phyloP scores from a whole-genome alignment of 2,888 invertebrate species.

The Drosophila paucipuncta region DNA sequence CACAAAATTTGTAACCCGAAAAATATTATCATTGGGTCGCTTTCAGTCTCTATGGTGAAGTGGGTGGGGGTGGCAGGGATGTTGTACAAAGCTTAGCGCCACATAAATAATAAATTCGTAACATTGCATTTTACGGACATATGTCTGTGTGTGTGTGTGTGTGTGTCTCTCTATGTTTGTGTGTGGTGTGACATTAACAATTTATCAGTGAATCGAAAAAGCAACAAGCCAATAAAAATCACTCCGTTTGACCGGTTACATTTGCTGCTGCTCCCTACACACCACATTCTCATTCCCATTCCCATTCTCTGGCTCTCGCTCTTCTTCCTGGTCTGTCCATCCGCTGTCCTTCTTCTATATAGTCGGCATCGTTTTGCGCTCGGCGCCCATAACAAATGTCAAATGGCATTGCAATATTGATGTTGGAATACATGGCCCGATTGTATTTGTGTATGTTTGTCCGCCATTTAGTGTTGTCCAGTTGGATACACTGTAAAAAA shows the following conservation, averaged over 20 bases:
- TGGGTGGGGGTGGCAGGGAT: neutral
- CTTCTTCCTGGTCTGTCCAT: neutral
- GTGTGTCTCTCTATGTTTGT: conserved; percentile 20
- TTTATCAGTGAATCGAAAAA: conserved; percentile 79
- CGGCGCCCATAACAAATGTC: conserved; percentile 61
- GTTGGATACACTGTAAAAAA: conserved; percentile 10
- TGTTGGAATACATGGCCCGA: conserved; percentile 64
- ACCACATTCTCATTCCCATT: neutral
- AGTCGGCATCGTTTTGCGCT: conserved; percentile 52
- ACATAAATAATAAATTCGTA: conserved; percentile 79
- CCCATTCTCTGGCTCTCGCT: neutral
- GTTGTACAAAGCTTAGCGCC: conserved; percentile 71
- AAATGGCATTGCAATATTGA: conserved; percentile 74
- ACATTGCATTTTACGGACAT: conserved; percentile 70
- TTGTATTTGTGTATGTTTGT: conserved; percentile 34
- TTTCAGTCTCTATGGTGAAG: conserved; percentile 7
- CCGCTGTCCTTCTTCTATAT: conserved; percentile 21
- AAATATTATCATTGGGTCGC: conserved; percentile 47
- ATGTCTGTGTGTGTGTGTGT: conserved; percentile 29
- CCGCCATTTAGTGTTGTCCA: conserved; percentile 25
- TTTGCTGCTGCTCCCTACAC: conserved; percentile 38
- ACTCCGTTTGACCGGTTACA: conserved; percentile 79
- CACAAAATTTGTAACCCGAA: conserved; percentile 44
- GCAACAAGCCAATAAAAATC: conserved; percentile 79
- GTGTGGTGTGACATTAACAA: conserved; percentile 71